phyloP scores from a whole-genome alignment of 2,888 invertebrate genomes.

The Andrena flavipes region DNA sequence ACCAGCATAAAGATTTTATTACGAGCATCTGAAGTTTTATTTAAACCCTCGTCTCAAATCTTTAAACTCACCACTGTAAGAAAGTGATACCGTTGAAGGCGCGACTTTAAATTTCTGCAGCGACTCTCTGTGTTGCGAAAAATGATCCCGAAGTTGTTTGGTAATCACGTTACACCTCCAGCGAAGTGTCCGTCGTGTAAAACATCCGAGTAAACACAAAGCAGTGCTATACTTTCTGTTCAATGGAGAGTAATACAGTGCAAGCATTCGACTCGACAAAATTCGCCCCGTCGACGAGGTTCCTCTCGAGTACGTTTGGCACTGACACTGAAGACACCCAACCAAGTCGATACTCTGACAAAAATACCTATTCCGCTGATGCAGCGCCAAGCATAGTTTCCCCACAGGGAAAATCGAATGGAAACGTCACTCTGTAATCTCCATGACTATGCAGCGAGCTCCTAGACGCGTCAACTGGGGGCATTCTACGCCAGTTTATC shows the following conservation, averaged over 20 bases:
- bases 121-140: not conserved
- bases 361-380: slow-evolving; percentile 49
- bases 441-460: not conserved
- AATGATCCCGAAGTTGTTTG: not conserved
- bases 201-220: not conserved
- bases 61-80: not conserved
- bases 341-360: slow-evolving; percentile 14
- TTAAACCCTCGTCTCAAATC: not conserved
- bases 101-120: not conserved
- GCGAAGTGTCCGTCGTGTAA: not conserved
- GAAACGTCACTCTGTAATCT: slow-evolving; percentile 24
- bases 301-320: slow-evolving; percentile 38
- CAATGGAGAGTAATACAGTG: slow-evolving; percentile 2
- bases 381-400: slow-evolving; percentile 31
- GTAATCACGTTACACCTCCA: not conserved
- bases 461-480: not conserved
- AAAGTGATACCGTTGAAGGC: not conserved
- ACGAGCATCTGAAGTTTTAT: too few species aligned
- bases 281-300: slow-evolving; percentile 36
- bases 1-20: not conserved
- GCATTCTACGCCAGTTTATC: slow-evolving; percentile 7
- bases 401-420: slow-evolving; percentile 17
- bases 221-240: slow-evolving; percentile 14
- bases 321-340: slow-evolving; percentile 35
- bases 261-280: slow-evolving; percentile 15